Conservation (phyloP, 2,797 vertebrate species). For the Odontamblyopus lacepedii region DNA sequence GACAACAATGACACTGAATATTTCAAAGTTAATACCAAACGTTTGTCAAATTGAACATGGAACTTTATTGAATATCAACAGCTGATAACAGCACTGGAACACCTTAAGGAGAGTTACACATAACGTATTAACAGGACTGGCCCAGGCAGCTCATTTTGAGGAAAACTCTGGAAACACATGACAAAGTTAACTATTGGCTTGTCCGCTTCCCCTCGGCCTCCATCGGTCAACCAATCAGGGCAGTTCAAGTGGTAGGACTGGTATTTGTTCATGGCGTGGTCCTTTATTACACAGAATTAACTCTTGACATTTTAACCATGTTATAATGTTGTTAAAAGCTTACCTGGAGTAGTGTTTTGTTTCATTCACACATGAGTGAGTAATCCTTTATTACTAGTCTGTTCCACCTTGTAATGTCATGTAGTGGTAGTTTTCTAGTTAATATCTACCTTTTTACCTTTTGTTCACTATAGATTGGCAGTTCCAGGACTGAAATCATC, state of each 20-base stretch:
- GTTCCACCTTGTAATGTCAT: too few species aligned
- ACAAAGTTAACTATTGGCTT: constrained; percentile 63
- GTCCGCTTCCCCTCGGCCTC: constrained; percentile 10
- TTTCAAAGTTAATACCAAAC: constrained; percentile 51
- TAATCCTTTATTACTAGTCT: too few species aligned
- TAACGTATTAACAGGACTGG: constrained; percentile 69
- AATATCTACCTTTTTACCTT: too few species aligned
- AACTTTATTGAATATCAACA: constrained; percentile 59
- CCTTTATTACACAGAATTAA: too few species aligned
- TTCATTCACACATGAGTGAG: too few species aligned
- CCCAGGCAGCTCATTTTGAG: not conserved
- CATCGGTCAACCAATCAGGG: constrained; percentile 43
- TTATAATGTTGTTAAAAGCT: too few species aligned
- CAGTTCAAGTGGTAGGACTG: constrained; percentile 4
- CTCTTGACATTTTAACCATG: too few species aligned
- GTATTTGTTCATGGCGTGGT: not conserved
- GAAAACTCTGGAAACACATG: not conserved
- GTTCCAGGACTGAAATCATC: too few species aligned
- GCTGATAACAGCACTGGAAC: constrained; percentile 69
- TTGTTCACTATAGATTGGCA: too few species aligned
- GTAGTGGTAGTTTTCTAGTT: too few species aligned
- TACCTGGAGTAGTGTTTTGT: too few species aligned
- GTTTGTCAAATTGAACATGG: constrained; percentile 28
- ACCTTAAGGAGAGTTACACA: constrained; percentile 70
- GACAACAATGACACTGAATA: not conserved